Evolutionary conservation across 53 echinoderm and acorn worm species (phyloP).

Genomic region (Actinopyga echinites): DNA sequence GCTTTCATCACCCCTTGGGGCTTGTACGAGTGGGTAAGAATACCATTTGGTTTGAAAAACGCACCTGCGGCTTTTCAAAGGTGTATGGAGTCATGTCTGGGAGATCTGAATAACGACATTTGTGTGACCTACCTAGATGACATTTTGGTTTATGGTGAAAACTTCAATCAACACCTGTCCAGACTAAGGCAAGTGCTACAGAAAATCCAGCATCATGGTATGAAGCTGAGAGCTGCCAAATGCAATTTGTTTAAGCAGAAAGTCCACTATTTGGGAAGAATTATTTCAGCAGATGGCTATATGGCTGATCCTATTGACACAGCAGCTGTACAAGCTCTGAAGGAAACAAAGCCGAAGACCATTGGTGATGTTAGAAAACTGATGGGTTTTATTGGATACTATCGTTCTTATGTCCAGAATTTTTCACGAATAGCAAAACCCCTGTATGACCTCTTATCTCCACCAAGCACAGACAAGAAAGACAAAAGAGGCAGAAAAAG

Average conservation of each 20-base stretch:
- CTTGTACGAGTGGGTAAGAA: slow-evolving; percentile 47
- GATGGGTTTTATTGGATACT: slow-evolving; percentile 59
- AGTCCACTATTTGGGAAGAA: slow-evolving; percentile 39
- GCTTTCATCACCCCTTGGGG: slow-evolving; percentile 51
- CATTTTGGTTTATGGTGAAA: slow-evolving; percentile 27
- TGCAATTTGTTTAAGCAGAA: slow-evolving; percentile 41
- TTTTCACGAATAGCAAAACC: slow-evolving; percentile 53
- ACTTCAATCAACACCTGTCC: slow-evolving; percentile 27
- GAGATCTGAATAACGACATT: slow-evolving; percentile 34
- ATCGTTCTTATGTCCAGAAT: slow-evolving; percentile 55
- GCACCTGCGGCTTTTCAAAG: slow-evolving; percentile 46
- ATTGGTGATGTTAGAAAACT: slow-evolving; percentile 64
- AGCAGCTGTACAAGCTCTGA: slow-evolving; percentile 50
- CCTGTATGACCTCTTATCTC: slow-evolving; percentile 46
- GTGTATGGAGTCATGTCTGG: slow-evolving; percentile 28
- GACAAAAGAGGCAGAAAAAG: neutral
- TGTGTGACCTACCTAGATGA: slow-evolving; percentile 46
- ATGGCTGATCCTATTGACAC: slow-evolving; percentile 58
- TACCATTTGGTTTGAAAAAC: slow-evolving; percentile 46
- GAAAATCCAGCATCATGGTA: slow-evolving; percentile 25
- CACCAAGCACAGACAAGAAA: neutral
- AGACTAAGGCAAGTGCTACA: slow-evolving; percentile 36
- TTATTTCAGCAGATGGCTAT: slow-evolving; percentile 43
- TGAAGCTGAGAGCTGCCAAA: slow-evolving; percentile 39
- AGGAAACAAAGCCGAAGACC: slow-evolving; percentile 41